phyloP scores from a whole-genome alignment of 2,113 vertebrate genomes.

The Syrmaticus mikado region DNA sequence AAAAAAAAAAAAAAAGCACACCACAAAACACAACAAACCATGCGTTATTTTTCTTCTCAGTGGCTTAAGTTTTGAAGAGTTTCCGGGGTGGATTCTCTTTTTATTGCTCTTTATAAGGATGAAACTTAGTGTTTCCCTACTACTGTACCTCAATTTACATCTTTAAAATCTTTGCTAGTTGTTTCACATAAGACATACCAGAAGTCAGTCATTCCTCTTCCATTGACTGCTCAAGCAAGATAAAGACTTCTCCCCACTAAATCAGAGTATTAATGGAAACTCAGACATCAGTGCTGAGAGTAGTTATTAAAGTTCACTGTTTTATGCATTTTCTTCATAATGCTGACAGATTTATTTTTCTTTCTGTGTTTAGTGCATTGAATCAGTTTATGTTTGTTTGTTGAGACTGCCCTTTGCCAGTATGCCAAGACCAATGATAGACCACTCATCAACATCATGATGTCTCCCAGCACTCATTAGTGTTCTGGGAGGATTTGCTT shows the following conservation, averaged over 20 bases:
- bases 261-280: neutral
- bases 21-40: neutral
- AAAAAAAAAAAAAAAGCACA: too few relatives aligned
- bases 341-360: neutral
- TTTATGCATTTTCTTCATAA: neutral
- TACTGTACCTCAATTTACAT: neutral
- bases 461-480: neutral
- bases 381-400: neutral
- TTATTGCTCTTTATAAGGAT: neutral
- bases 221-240: neutral
- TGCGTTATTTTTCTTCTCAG: neutral
- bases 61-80: rapidly evolving
- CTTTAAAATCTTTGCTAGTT: neutral
- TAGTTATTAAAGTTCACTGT: neutral
- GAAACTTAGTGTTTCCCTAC: neutral
- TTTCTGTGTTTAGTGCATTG: neutral
- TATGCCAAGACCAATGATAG: neutral
- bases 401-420: neutral
- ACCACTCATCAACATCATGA: neutral
- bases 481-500: neutral
- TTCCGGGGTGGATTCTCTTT: neutral
- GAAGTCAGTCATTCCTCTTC: neutral
- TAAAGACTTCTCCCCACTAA: neutral
- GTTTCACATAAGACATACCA: neutral
- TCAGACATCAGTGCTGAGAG: neutral